Evolutionary conservation across 2,888 invertebrate genomes (phyloP).

Genomic region (Colostygia pectinataria): DNA sequence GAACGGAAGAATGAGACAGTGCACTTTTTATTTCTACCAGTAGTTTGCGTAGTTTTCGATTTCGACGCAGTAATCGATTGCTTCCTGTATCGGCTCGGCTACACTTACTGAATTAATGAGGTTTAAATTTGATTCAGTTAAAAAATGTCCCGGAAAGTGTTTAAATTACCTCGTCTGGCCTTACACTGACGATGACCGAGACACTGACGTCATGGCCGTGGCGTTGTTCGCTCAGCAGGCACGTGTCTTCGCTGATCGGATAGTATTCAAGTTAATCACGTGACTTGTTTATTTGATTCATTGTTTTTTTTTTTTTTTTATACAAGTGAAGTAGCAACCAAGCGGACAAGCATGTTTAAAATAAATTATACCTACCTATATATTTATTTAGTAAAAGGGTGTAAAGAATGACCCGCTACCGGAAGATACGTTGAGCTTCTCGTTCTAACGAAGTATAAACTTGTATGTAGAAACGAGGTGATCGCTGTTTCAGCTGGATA

Average conservation of each 20-base stretch:
- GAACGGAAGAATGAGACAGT: conserved; percentile 24
- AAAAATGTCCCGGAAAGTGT: conserved; percentile 27
- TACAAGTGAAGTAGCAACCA: no score
- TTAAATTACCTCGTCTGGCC: conserved; percentile 22
- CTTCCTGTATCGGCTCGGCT: conserved; percentile 37
- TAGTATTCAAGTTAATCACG: background rate
- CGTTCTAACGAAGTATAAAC: no score
- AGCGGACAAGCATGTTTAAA: no score
- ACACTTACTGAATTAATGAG: conserved; percentile 21
- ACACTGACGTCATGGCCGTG: conserved; percentile 22
- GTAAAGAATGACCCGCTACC: no score
- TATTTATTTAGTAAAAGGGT: no score
- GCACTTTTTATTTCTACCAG: conserved; percentile 9
- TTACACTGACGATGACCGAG: conserved; percentile 25
- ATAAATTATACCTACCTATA: no score
- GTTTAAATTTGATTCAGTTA: conserved; percentile 20
- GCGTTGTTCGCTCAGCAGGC: conserved; percentile 5
- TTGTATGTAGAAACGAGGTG: no score
- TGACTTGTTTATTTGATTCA: background rate
- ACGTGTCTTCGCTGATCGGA: conserved; percentile 10
- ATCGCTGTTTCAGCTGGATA: no score
- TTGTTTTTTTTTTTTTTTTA: no score
- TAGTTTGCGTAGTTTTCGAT: conserved; percentile 17
- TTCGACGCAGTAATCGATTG: conserved; percentile 21
- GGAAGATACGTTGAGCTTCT: no score